These are phyloP conservation scores for Heteromyza rotundicornis DNA, from an alignment of 2,888 invertebrate species.

Conservation along the genomic window DNA sequence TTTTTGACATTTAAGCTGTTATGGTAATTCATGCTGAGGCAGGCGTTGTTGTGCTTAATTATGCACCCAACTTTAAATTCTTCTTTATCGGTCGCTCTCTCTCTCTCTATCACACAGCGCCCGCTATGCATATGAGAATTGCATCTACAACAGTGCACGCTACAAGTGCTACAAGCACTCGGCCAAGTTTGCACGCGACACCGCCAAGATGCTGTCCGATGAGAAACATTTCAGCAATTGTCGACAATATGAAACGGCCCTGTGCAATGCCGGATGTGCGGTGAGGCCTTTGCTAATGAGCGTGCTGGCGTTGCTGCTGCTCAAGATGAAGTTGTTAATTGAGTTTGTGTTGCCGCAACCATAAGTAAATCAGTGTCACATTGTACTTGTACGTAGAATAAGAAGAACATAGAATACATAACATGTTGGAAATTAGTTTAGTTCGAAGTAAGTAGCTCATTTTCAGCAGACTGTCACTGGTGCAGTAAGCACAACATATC, in stretches of 20 bases:
- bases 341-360: not conserved
- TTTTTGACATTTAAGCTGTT: no score
- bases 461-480: no score
- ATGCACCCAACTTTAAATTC: no score
- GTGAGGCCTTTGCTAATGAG: not conserved
- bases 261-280: conserved; percentile 39
- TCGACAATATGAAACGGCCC: conserved; percentile 48
- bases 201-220: conserved; percentile 60
- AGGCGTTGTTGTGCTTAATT: no score
- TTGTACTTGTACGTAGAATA: no score
- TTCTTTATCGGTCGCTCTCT: no score
- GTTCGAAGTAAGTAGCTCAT: no score
- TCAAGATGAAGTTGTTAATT: not conserved
- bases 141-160: conserved; percentile 60
- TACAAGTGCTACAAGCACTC: conserved; percentile 60
- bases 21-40: no score
- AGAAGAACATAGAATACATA: no score
- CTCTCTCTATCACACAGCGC: conserved; percentile 52
- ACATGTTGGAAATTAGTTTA: no score
- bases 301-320: not conserved
- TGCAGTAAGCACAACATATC: no score
- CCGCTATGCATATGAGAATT: conserved; percentile 61
- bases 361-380: not conserved
- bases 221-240: conserved; percentile 61
- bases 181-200: conserved; percentile 57